Evolutionary conservation across 2,797 vertebrate species (phyloP), one percentile per base, ranked within the genome.

Genomic region (Tapera naevia): DNA sequence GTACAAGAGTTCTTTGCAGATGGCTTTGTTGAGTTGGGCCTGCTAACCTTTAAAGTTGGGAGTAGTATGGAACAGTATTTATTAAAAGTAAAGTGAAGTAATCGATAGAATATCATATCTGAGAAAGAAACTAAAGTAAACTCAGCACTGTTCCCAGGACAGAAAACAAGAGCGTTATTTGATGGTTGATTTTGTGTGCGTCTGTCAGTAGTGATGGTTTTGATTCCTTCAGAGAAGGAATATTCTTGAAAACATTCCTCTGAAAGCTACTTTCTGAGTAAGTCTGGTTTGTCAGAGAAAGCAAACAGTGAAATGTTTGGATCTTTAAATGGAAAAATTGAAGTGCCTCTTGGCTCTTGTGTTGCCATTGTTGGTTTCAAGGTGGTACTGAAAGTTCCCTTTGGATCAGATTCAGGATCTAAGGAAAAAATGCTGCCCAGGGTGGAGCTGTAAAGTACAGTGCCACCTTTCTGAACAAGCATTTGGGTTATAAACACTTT

Each of bases 381-480:
- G 88, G 86, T 97, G 95, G 95, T 95, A 87, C 94, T 93, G 43
- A 94, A 95, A 92, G 88, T 94, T 93, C 81, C 35, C 71, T 85
- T 86, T 95, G 93, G 95, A 85, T 67, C 43, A 51, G 69, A 69
- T 67, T 91, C 93, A 94, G 90, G 86, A 50, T 18, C 73, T 92
- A 14, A 64, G 37, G 78, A 84, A 95, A 91, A 92, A 89, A 10
- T 53, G 28, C 53, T 94, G 79, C 87, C 89, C 76, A 85, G 86
- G 74, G 86, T 95, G 95, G 95, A 95, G 86, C 39, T 62, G 50
- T 32, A 57, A 80, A 95, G 32, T n/a, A 27, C 27, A 28, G 80
- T 84, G 86, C 83, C 80, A 88, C 86, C 92, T 94, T 82, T 73
- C 71, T 93, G 89, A 60, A 37, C 25, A 39, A 89, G 41, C 69